Evolutionary conservation across 2,113 vertebrate species (phyloP), one percentile per base, ranked within the genome.

Genomic region (Nibea coibor): DNA sequence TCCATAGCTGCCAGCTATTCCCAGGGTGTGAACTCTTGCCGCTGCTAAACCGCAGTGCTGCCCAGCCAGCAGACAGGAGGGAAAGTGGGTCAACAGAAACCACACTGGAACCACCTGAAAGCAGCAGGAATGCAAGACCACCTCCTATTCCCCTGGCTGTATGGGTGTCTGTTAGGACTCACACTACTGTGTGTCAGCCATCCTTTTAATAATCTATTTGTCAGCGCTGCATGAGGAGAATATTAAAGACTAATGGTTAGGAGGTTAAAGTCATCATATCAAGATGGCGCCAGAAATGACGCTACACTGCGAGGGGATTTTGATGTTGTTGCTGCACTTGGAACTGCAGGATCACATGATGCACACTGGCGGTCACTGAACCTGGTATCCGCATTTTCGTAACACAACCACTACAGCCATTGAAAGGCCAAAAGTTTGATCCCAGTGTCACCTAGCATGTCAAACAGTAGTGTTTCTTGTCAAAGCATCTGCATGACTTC

Each of bases 31-130:
- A 93, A 89, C 85, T 82, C 82, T 90, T 35, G 58, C 76, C 58
- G 42, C 75, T 80, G 77, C 86, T 76, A 76, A 78, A 91, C 87
- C 84, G 2, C 86, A 88, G 76, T 9, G 64, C 84, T 85, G 81
- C 79, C 85, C 89, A 81, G 78, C 63, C 70, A 72, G 72, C 58
- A 88, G 88, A 87, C 72, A 75, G 63, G 35, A 90, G 87, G 56
- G 83, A 88, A 90, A 93, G 92, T 92, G 78, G 89, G 87, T 93
- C 86, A 92, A 81, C 72, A 69, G 53, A 87, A 87, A 92, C 86
- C 91, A 88, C 79, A 83, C 77, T 87, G 89, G 81, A 93, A 90
- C 87, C 87, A 93, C 90, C 89, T 93, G 90, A 92, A 84, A 89
- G 78, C 65, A 86, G 78, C 62, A 50, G 57, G 67, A 72, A 86